Conservation (phyloP, 64 coral and sea anemone genomes). For the Orbicella faveolata region DNA sequence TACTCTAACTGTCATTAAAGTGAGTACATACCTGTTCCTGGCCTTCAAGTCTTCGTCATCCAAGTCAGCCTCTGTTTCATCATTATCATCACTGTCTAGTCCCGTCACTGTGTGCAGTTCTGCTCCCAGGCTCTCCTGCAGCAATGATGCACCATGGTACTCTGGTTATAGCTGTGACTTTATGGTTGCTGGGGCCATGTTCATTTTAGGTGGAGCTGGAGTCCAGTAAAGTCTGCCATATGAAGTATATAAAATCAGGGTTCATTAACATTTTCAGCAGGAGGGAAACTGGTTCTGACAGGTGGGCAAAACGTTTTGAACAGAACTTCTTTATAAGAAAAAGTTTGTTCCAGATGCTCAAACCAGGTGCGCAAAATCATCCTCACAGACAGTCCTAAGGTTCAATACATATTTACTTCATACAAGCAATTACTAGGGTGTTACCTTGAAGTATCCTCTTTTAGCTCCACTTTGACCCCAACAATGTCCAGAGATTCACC, state of each 20-base stretch:
- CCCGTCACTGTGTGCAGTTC: constrained; percentile 60
- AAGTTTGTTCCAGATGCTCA: no score
- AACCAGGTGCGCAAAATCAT: no score
- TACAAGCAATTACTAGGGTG: no score
- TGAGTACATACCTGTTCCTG: constrained; percentile 50
- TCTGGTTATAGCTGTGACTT: constrained; percentile 74
- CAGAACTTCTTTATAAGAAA: no score
- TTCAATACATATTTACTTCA: no score
- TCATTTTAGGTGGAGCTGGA: constrained; percentile 95
- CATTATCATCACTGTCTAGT: constrained; percentile 62
- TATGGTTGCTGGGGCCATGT: constrained; percentile 70
- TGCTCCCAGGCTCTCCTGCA: constrained; percentile 68
- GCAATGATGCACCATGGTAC: constrained; percentile 70
- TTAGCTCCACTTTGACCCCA: constrained; percentile 75
- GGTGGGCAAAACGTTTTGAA: no score
- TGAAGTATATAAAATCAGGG: no score
- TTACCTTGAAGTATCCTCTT: constrained; percentile 82
- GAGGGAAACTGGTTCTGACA: no score
- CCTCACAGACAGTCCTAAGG: no score
- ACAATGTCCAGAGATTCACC: constrained; percentile 43
- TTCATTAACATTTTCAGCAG: no score
- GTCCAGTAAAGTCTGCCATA: constrained; percentile 81
- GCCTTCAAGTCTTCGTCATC: constrained; percentile 52
- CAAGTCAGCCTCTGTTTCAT: constrained; percentile 51
- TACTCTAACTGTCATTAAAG: no score